A percentile compares a stretch with the other conserved stretches of the same genome.
Evolutionary conservation across 1,140 invertebrate species (phyloP).

Genomic region (Varroa destructor): DNA sequence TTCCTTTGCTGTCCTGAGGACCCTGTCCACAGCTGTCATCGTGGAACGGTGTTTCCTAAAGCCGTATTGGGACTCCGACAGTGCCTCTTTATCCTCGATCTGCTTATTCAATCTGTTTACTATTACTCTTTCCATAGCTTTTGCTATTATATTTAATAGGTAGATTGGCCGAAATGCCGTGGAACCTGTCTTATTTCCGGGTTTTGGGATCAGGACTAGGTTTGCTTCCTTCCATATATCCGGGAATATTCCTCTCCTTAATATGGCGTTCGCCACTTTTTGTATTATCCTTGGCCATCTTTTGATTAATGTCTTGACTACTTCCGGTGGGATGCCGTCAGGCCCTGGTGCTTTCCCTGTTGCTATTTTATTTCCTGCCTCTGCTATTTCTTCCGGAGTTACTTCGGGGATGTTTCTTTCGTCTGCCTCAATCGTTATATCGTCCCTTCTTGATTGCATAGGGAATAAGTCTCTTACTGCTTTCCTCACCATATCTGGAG

Average conservation of each 20-base stretch:
- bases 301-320: conserved; percentile 2
- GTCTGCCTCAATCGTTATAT: too few relatives aligned
- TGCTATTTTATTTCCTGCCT: conserved; percentile 1
- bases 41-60: neutral
- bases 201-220: conserved; percentile 4
- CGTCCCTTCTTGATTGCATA: neutral
- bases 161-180: neutral
- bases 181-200: neutral
- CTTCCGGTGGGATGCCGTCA: neutral
- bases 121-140: neutral
- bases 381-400: neutral
- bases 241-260: neutral
- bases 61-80: neutral
- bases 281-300: neutral
- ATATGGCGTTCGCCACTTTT: neutral
- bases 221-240: neutral
- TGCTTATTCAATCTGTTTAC: neutral
- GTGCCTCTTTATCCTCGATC: neutral
- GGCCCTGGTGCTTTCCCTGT: conserved; percentile 1
- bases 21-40: neutral
- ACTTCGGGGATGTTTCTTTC: neutral
- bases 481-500: neutral
- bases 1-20: neutral
- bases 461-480: neutral
- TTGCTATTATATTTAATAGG: neutral